Evolutionary conservation across 2,797 vertebrate species (phyloP).

Genomic region (Eutrigla gurnardus): DNA sequence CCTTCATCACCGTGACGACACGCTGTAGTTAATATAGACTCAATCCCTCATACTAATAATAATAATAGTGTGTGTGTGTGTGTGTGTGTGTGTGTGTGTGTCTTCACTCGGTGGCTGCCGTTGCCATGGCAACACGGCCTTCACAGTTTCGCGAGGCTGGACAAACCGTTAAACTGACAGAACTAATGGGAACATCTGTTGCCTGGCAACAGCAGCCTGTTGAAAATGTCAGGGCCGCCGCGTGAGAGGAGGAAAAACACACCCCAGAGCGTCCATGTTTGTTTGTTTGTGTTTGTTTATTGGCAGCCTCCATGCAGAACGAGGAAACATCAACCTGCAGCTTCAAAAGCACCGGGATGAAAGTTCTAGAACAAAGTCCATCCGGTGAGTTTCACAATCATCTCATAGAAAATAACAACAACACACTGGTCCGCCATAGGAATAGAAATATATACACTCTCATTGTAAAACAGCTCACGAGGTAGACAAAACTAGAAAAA

Average conservation of each 20-base stretch:
- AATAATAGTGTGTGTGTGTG: no score
- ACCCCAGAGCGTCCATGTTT: neutral
- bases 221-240: conserved; percentile 3
- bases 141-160: conserved; percentile 11
- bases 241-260: neutral
- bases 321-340: conserved; percentile 53
- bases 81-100: no score
- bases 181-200: conserved; percentile 20
- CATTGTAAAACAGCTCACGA: conserved; percentile 32
- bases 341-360: neutral
- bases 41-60: no score
- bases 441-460: conserved; percentile 42
- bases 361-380: conserved; percentile 19
- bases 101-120: neutral
- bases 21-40: no score
- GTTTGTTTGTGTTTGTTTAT: conserved; percentile 62
- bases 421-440: neutral
- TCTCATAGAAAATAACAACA: conserved; percentile 55
- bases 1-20: no score
- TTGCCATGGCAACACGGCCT: conserved; percentile 44
- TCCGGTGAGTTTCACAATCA: conserved; percentile 30
- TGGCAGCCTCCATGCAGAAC: conserved; percentile 70
- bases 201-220: conserved; percentile 59
- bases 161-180: conserved; percentile 6
- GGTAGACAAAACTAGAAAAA: conserved; percentile 76